phyloP scores from a whole-genome alignment of 92 coral and sea anemone genomes.

The Galaxea fascicularis region DNA sequence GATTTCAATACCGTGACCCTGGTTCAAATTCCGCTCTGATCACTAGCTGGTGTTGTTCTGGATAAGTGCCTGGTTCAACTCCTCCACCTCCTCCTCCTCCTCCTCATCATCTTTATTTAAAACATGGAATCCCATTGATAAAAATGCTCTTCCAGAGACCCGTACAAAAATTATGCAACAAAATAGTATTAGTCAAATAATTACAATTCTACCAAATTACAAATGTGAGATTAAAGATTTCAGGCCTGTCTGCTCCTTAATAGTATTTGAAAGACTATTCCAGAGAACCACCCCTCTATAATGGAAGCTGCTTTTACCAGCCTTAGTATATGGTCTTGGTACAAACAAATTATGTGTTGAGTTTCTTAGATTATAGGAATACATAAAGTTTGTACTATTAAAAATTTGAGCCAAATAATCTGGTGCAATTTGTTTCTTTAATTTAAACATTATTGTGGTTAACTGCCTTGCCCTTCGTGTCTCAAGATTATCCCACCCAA shows the following conservation, averaged over 20 bases:
- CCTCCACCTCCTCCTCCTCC: too few relatives aligned
- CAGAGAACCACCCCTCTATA: neutral
- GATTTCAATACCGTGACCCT: too few relatives aligned
- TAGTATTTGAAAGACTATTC: neutral
- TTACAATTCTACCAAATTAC: neutral
- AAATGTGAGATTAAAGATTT: neutral
- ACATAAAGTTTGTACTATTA: too few relatives aligned
- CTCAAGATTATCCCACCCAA: neutral
- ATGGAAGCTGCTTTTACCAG: neutral
- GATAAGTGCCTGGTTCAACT: too few relatives aligned
- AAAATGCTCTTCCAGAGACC: neutral
- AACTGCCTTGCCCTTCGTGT: neutral
- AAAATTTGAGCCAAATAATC: constrained; percentile 1
- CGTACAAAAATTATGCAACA: neutral
- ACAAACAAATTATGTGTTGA: too few relatives aligned
- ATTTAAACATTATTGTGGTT: neutral
- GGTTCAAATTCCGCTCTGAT: too few relatives aligned
- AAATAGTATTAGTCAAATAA: neutral
- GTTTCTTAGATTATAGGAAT: too few relatives aligned
- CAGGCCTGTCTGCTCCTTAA: neutral
- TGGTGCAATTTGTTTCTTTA: neutral
- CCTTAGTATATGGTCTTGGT: too few relatives aligned
- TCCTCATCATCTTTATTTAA: neutral
- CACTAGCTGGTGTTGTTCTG: too few relatives aligned
- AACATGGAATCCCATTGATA: neutral